Conservation (phyloP, 2,113 vertebrate species). For the Tricholaema leucomelas region DNA sequence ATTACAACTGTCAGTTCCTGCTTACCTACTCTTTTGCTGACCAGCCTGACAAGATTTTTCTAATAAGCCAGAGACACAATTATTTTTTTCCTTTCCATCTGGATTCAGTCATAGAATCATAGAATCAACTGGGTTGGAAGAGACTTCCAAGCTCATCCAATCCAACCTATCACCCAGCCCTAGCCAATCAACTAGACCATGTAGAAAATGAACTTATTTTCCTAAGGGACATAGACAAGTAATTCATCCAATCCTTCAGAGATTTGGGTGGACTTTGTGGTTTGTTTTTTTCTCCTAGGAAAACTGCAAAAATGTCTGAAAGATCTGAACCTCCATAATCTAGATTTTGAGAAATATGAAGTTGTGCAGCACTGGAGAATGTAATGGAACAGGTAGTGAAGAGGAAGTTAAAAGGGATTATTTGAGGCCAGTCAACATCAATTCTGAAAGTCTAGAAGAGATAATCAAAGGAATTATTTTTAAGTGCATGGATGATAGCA, state of each 20-base stretch:
- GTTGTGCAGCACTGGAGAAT: neutral
- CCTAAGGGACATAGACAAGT: neutral
- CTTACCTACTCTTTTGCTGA: conserved; percentile 11
- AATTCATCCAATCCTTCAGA: neutral
- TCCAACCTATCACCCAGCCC: too few relatives aligned
- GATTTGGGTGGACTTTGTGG: neutral
- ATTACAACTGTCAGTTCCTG: neutral
- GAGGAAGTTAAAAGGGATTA: neutral
- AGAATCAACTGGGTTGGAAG: too few relatives aligned
- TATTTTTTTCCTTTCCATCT: neutral
- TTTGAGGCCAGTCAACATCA: neutral
- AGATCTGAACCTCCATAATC: neutral
- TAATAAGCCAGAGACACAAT: neutral
- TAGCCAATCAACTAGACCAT: too few relatives aligned
- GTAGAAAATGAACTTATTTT: neutral
- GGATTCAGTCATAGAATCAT: neutral
- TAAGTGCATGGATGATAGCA: neutral
- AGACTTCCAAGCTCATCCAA: too few relatives aligned
- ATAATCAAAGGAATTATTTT: neutral
- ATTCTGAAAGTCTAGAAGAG: neutral
- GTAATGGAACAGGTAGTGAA: neutral
- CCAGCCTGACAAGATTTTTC: neutral
- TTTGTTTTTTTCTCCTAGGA: neutral
- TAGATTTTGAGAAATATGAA: neutral
- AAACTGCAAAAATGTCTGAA: neutral